Evolutionary conservation across 2,797 vertebrate species (phyloP).

Genomic region (Falco columbarius): DNA sequence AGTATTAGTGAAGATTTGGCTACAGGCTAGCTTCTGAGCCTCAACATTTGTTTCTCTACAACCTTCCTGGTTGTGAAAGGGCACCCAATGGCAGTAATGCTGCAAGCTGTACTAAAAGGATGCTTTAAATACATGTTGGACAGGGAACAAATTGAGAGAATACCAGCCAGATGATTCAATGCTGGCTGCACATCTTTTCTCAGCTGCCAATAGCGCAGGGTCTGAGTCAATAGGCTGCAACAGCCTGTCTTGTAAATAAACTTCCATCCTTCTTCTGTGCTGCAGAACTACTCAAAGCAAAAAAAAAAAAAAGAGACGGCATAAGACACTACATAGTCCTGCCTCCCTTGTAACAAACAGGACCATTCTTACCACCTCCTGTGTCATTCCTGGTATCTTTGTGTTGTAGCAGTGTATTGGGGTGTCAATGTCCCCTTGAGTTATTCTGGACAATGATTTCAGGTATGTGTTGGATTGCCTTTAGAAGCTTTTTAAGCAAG

Average conservation of each 20-base stretch:
- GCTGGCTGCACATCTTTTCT: constrained; percentile 32
- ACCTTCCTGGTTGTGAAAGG: neutral
- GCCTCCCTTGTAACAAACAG: neutral
- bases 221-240: constrained; percentile 25
- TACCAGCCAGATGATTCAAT: constrained; percentile 46
- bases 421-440: neutral
- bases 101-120: constrained; percentile 16
- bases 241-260: constrained; percentile 40
- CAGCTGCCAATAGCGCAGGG: constrained; percentile 6
- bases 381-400: neutral
- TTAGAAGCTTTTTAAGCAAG: neutral
- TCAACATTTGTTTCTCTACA: neutral
- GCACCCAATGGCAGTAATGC: neutral
- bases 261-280: neutral
- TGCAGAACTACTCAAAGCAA: neutral
- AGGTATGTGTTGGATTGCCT: neutral
- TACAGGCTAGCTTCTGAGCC: neutral
- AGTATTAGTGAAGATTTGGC: neutral
- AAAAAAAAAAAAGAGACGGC: neutral
- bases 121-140: constrained; percentile 9
- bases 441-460: neutral
- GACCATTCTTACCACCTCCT: neutral
- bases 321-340: neutral
- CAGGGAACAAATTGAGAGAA: constrained; percentile 3
- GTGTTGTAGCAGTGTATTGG: neutral